Percentiles rank a stretch among this genome's conserved stretches.
These are phyloP conservation scores for Apomyelois bistriatella DNA, from an alignment of 2,888 invertebrate species.

Conservation along the genomic window DNA sequence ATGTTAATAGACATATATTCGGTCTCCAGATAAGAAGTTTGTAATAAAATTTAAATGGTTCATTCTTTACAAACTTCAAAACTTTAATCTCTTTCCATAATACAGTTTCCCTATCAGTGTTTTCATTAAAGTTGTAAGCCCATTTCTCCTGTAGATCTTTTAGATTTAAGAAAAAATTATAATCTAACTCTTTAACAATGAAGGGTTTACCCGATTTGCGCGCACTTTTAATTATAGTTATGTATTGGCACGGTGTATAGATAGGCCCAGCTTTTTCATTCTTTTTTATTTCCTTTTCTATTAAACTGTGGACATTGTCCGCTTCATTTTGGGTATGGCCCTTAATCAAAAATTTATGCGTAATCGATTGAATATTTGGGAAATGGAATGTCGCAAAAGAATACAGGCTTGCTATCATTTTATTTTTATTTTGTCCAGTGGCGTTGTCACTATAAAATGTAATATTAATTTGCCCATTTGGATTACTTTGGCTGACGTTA, in stretches of 20 bases:
- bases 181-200: not conserved
- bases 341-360: conserved; percentile 23
- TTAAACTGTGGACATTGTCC: conserved; percentile 21
- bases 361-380: conserved; percentile 20
- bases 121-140: not conserved
- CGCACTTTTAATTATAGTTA: not conserved
- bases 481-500: not conserved
- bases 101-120: not conserved
- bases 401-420: not conserved
- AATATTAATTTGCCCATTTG: not conserved
- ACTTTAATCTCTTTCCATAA: not conserved
- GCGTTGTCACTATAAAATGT: not conserved
- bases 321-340: conserved; percentile 25
- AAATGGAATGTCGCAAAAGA: not conserved
- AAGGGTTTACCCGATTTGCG: not conserved
- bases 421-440: not conserved
- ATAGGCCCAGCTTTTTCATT: not conserved
- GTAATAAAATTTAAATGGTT: not conserved
- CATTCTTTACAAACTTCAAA: not conserved
- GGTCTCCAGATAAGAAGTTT: not conserved
- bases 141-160: not conserved
- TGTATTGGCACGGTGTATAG: not conserved
- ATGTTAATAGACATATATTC: not conserved
- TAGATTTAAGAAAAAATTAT: not conserved
- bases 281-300: conserved; percentile 20